A percentile compares a stretch with the other conserved stretches of the same genome.
Conservation (phyloP, 2,888 invertebrate genomes). For the Pollenia labialis region DNA sequence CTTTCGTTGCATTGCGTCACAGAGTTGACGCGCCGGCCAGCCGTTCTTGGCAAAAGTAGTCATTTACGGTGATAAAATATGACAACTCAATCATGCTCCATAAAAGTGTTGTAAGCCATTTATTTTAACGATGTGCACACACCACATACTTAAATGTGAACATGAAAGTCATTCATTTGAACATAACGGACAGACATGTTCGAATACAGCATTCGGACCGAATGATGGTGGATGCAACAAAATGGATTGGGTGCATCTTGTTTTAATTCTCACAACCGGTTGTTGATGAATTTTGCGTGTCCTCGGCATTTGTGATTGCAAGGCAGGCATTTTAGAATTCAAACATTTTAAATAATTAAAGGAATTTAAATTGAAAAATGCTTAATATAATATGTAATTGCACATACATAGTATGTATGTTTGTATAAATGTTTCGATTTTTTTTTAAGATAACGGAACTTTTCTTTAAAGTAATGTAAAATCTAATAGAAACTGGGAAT, state of each 20-base stretch:
- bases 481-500: no score
- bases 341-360: slow-evolving; percentile 16
- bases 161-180: slow-evolving; percentile 40
- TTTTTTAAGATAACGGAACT: no score
- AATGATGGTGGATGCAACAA: slow-evolving; percentile 31
- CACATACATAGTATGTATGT: no score
- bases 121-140: slow-evolving; percentile 70
- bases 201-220: not conserved
- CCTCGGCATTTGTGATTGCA: not conserved
- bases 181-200: slow-evolving; percentile 10
- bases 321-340: not conserved
- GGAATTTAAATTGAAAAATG: not conserved
- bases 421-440: no score
- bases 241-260: slow-evolving; percentile 65
- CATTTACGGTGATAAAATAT: slow-evolving; percentile 83
- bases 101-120: slow-evolving; percentile 78
- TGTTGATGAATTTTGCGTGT: slow-evolving; percentile 1
- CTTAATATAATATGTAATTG: not conserved
- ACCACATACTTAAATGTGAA: slow-evolving; percentile 57
- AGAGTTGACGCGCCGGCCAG: not conserved
- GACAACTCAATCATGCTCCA: slow-evolving; percentile 83
- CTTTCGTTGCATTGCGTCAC: slow-evolving; percentile 49
- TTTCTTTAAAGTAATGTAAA: no score
- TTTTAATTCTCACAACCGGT: slow-evolving; percentile 60
- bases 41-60: slow-evolving; percentile 77